Evolutionary conservation across 2,797 vertebrate species (phyloP), one percentile per base, ranked within the genome.

Genomic region (Apogon hyalosoma): DNA sequence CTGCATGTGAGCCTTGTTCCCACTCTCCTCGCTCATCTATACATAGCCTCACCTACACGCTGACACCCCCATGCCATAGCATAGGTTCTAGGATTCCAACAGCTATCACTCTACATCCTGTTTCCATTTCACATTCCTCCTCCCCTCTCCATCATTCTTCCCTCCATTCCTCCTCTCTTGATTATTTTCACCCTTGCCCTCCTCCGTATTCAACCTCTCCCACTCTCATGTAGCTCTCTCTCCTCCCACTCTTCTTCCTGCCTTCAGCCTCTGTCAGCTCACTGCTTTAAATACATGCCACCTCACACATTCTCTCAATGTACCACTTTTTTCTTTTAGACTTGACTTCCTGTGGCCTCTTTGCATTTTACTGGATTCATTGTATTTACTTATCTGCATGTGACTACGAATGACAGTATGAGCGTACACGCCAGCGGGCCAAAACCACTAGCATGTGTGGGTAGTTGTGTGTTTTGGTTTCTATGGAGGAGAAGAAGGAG

Each of bases 151-250:
- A 3, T 69, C 36, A 61, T 60, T 46, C 58, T 61, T 72, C 63
- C 76, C 50, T 73, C 58, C 70, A 3, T 76, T 76, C 81, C 79
- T 73, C 66, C 76, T 73, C 79, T 67, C 75, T 72, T 86, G 82
- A 88, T 88, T 86, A 73, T 76, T 66, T 80, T 87, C 84, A 88
- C 88, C 89, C 74, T 84, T 88, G 82, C 70, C 87, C 83, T 90
- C 79, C 83, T 89, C 82, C 71, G 24, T 82, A 50, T 87, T 77
- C 77, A 76, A 77, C 80, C 81, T 72, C 73, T 73, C 85, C 63
- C 87, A 77, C 73, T 83, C 85, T 83, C 63, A 14, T 71, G 88
- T 13, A 74, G 76, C 81, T 83, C 66, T 72, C 73, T 79, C 76
- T 75, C 82, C 79, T 80, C 89, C 84, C 82, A 86, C 90, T 86